A percentile compares a stretch with the other conserved stretches of the same genome.
Evolutionary conservation across 2,888 invertebrate species (phyloP).

Genomic region (Liposcelis brunnea): DNA sequence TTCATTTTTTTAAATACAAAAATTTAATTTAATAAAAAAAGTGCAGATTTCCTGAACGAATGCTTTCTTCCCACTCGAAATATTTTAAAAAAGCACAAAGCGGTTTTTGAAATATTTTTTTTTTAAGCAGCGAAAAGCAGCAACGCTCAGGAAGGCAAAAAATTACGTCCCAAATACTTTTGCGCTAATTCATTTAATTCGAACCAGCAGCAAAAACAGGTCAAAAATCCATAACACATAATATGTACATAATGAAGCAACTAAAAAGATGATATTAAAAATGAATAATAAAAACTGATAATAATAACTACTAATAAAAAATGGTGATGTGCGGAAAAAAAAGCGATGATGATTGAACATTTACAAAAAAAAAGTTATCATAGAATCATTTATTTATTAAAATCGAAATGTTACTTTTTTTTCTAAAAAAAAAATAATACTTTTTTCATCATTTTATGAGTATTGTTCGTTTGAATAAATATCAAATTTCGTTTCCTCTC

Average conservation of each 20-base stretch:
- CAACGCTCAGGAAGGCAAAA: slow-evolving; percentile 15
- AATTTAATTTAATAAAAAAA: too few species aligned
- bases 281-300: slow-evolving; percentile 8
- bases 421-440: too few species aligned
- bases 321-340: slow-evolving; percentile 10
- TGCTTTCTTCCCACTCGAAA: too few species aligned
- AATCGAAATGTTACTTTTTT: too few species aligned
- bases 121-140: slow-evolving; percentile 13
- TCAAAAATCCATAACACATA: slow-evolving; percentile 30
- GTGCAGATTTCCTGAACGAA: too few species aligned
- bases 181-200: slow-evolving; percentile 5
- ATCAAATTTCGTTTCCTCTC: too few species aligned
- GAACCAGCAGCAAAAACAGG: slow-evolving; percentile 15
- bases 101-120: not conserved
- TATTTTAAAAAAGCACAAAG: not conserved
- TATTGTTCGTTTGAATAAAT: too few species aligned
- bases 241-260: slow-evolving; percentile 10
- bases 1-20: too few species aligned
- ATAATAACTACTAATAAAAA: slow-evolving; percentile 13
- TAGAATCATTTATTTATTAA: slow-evolving; percentile 12
- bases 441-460: too few species aligned
- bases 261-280: slow-evolving; percentile 9
- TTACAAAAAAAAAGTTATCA: slow-evolving; percentile 10
- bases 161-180: slow-evolving; percentile 8
- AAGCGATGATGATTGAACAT: slow-evolving; percentile 10